A percentile compares a stretch with the other conserved stretches of the same genome.
phyloP scores from a whole-genome alignment of 1,140 invertebrate genomes.

The Heliothis virescens region DNA sequence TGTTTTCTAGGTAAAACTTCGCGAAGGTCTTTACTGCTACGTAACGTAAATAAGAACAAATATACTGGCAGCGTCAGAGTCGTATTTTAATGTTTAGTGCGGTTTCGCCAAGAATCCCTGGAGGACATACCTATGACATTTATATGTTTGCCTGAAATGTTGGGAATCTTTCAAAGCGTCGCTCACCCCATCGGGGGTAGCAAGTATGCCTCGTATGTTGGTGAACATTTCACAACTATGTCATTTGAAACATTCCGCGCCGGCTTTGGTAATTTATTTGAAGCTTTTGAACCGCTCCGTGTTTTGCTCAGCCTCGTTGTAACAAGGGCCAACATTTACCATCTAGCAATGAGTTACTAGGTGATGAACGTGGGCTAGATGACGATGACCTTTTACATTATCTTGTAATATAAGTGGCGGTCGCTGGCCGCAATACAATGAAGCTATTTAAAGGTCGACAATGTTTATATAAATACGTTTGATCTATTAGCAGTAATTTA shows the following conservation, averaged over 20 bases:
- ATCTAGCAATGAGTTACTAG: background rate
- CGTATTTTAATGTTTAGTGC: conserved; percentile 34
- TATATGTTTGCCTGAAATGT: conserved; percentile 51
- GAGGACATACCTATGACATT: conserved; percentile 45
- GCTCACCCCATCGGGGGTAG: conserved; percentile 40
- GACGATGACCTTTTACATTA: background rate
- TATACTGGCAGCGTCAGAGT: conserved; percentile 21
- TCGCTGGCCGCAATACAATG: background rate
- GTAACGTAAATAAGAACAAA: conserved; percentile 28
- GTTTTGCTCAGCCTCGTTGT: background rate
- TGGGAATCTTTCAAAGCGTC: conserved; percentile 63
- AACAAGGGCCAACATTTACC: background rate
- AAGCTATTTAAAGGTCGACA: conserved; percentile 19
- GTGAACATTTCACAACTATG: conserved; percentile 63
- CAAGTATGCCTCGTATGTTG: conserved; percentile 61
- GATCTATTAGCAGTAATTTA: conserved; percentile 1
- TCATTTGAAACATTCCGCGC: conserved; percentile 59
- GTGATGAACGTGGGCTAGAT: background rate
- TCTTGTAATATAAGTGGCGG: background rate
- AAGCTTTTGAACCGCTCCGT: conserved; percentile 14
- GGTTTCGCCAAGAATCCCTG: conserved; percentile 24
- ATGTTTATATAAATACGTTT: conserved; percentile 7
- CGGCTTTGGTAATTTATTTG: conserved; percentile 51
- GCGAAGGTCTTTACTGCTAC: background rate
- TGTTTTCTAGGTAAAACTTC: conserved; percentile 11